These are phyloP conservation scores for Lucilia cuprina DNA, from an alignment of 1,140 invertebrate genomes.

Conservation along the genomic window DNA sequence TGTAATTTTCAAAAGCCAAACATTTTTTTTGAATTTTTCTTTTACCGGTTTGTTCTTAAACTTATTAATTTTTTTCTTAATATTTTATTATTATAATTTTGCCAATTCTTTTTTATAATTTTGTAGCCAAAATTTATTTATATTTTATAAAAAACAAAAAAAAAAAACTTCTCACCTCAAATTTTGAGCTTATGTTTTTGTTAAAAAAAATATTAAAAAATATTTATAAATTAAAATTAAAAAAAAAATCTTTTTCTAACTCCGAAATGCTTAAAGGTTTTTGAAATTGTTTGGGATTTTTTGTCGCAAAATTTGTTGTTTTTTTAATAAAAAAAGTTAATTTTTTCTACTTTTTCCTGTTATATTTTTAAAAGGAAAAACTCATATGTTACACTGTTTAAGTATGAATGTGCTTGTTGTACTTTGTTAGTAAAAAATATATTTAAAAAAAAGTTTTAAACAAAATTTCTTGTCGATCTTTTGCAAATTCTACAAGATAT, in stretches of 20 bases:
- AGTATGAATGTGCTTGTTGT: not conserved
- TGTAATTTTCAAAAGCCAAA: slow-evolving; percentile 46
- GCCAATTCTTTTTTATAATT: slow-evolving; percentile 1
- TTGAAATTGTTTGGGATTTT: not conserved
- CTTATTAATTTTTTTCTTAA: slow-evolving; percentile 39
- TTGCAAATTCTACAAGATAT: not conserved
- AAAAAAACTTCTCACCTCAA: no score
- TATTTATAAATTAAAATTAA: no score
- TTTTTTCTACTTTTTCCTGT: not conserved
- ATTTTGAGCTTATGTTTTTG: slow-evolving; percentile 1
- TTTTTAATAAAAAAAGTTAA: not conserved
- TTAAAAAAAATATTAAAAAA: no score
- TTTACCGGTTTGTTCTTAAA: slow-evolving; percentile 44
- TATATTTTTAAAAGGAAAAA: not conserved
- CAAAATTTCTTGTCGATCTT: not conserved
- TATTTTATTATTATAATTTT: not conserved
- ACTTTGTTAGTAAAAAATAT: not conserved
- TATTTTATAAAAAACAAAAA: no score
- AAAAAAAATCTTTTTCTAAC: not conserved
- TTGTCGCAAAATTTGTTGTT: not conserved
- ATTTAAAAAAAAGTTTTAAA: slow-evolving; percentile 6
- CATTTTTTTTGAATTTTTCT: slow-evolving; percentile 48
- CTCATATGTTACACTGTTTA: not conserved
- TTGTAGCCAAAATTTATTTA: not conserved
- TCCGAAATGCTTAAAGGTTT: not conserved